Evolutionary conservation across 2,888 invertebrate genomes (phyloP).

Genomic region (Conchocele bisecta): DNA sequence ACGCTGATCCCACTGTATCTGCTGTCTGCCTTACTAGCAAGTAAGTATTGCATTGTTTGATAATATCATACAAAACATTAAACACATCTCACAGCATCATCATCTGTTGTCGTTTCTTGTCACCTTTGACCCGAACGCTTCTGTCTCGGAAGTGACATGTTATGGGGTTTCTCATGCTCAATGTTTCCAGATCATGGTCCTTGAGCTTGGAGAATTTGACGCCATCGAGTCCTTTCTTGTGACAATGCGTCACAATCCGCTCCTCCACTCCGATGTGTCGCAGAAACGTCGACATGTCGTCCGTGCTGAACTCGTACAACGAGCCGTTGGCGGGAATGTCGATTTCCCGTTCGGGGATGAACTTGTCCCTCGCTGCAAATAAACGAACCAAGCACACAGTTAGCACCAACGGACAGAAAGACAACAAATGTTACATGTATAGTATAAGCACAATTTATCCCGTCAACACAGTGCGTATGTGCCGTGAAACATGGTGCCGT

Average conservation of each 20-base stretch:
- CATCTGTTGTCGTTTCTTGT: slow-evolving; percentile 63
- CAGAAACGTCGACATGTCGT: slow-evolving; percentile 78
- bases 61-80: neutral
- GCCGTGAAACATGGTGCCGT: too few species aligned
- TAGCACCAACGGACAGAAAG: too few species aligned
- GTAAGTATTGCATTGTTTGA: too few species aligned
- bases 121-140: slow-evolving; percentile 48
- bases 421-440: too few species aligned
- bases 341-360: slow-evolving; percentile 75
- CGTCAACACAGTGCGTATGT: too few species aligned
- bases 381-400: neutral
- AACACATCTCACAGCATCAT: slow-evolving; percentile 61
- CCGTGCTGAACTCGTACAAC: slow-evolving; percentile 72
- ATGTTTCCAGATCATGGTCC: slow-evolving; percentile 75
- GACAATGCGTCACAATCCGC: slow-evolving; percentile 68
- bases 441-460: too few species aligned
- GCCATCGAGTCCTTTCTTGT: slow-evolving; percentile 76
- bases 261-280: slow-evolving; percentile 74
- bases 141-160: slow-evolving; percentile 69
- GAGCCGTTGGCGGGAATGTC: slow-evolving; percentile 77
- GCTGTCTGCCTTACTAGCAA: too few species aligned
- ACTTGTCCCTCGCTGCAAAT: slow-evolving; percentile 61
- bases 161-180: slow-evolving; percentile 76
- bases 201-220: slow-evolving; percentile 76
- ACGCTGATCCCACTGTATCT: too few species aligned